Base-by-base conservation (phyloP, 2,888 invertebrate species). In the Latrodectus hesperus region DNA sequence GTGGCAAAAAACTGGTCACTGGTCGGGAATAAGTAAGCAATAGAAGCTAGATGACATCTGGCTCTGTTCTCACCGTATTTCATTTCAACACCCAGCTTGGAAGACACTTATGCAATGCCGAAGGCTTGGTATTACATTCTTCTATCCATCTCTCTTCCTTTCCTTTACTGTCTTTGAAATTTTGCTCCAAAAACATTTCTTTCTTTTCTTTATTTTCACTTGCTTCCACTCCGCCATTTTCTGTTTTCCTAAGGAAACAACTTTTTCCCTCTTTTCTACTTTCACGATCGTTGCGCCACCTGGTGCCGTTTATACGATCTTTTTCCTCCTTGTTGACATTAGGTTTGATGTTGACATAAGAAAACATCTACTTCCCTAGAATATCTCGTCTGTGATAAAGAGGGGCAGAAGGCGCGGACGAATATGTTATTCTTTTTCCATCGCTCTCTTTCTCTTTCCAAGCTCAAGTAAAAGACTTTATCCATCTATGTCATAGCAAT, bases 281-380 rank as follows among this genome's bases (percentile, higher is more conserved):
- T 51, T 84, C 78, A 49, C 70, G 16, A 75, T 60, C 60, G 12
- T 0, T 60, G 73, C 84, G 84, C 84, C 84, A 84, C 78, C 84
- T 84, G 84, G 72, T 78, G 78, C 84, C 72, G 55, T 65, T 84
- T 67, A 84, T 78, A 72, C 51, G 78, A 77, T 73, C 77, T 73
- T 60, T 22, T 76, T 68, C 17, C 64, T 38, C 73, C 22, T 67
- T 84, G 84, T 84, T 84, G 84, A 84, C 84, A 79, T 74, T 74
- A 67, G 79, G 79, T 84, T 84, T 84, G 79, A 79, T 84, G 84
- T 84, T 84, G 84, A 84, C 79, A 84, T 79, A 79, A 78, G 75
- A 55, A 78, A 77, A 72, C 84, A 84, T 84, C 78, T 73, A 78
- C 84, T 84, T 73, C 53, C 53, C 49, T 51, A 65, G 67, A 17